Base-by-base conservation (phyloP, 2,888 invertebrate species). In the Scaptomyza polygonia region DNA sequence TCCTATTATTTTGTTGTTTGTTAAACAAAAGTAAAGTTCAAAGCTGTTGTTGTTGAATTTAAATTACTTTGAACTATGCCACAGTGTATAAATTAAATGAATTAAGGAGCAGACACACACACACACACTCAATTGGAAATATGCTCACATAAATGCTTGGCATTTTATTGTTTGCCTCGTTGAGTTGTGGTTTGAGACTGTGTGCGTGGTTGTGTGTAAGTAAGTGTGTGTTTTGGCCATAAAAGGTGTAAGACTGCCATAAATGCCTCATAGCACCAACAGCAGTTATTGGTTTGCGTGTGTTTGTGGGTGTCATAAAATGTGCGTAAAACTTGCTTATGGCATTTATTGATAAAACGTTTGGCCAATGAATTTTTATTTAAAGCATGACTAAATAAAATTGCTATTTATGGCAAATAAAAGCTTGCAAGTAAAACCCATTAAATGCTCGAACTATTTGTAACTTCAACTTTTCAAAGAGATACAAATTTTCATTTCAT, bases 281-380 rank as follows among this genome's bases (percentile, higher is more conserved):
- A 66, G 54, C 53, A 36, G 54, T 52, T 67, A 59, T 77, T 53
- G 54, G 40, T 55, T 52, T 54, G 34, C 14, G 36, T 51, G 25
- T 54, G n/a, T n/a, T n/a, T n/a, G n/a, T n/a, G n/a, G n/a, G 49
- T 64, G 85, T 64, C 73, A 79, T 82, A 85, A 87, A 82, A 82
- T 85, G 87, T 85, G 86, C 79, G 85, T 82, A 85, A 87, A 87
- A 87, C 85, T 82, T 85, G 75, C 86, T 72, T 68, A 64, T 76
- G 82, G 86, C 82, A 86, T 86, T 87, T 82, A 87, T 87, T 81
- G 87, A 81, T 82, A 82, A 86, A 86, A 74, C 86, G 82, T 85
- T 82, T 75, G 76, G 67, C 79, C 79, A 74, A 81, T 81, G 85
- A 86, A 81, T 81, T 84, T 78, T 74, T 86, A 81, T 81, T 86